A percentile compares a stretch with the other conserved stretches of the same genome.
These are phyloP conservation scores for Rhinolophus ferrumequinum DNA, from an alignment of 2,113 vertebrate genomes.

Conservation along the genomic window DNA sequence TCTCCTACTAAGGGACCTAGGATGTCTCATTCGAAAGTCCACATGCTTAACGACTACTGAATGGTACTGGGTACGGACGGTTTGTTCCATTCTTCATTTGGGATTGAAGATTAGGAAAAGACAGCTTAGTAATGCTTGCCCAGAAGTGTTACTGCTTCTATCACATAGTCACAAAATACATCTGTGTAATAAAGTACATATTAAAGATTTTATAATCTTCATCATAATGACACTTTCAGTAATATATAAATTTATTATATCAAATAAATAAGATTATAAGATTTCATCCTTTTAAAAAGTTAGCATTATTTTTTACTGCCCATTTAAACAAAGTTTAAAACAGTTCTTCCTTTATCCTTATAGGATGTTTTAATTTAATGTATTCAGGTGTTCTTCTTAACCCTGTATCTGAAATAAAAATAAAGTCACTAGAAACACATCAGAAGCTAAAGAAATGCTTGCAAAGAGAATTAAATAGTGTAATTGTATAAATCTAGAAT, in stretches of 20 bases:
- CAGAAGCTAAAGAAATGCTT: not conserved
- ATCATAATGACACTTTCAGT: not conserved
- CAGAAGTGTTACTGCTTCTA: not conserved
- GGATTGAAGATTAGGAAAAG: not conserved
- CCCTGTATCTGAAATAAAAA: not conserved
- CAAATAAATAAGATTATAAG: not conserved
- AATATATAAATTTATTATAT: not conserved
- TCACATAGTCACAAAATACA: not conserved
- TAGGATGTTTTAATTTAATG: not conserved
- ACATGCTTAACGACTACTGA: not conserved
- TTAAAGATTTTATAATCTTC: slow-evolving; percentile 2
- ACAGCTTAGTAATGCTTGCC: not conserved
- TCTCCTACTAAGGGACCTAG: too few relatives aligned
- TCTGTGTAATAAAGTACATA: not conserved
- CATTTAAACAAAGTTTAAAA: not conserved
- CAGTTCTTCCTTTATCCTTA: not conserved
- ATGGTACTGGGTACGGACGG: not conserved
- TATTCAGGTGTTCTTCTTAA: not conserved
- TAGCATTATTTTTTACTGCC: not conserved
- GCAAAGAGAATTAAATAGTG: not conserved
- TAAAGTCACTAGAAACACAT: not conserved
- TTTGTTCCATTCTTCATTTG: not conserved
- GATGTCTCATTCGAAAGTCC: not conserved
- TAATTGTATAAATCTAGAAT: not conserved
- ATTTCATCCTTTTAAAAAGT: not conserved